phyloP scores from a whole-genome alignment of 2,113 vertebrate species.

The Megalops atlanticus region DNA sequence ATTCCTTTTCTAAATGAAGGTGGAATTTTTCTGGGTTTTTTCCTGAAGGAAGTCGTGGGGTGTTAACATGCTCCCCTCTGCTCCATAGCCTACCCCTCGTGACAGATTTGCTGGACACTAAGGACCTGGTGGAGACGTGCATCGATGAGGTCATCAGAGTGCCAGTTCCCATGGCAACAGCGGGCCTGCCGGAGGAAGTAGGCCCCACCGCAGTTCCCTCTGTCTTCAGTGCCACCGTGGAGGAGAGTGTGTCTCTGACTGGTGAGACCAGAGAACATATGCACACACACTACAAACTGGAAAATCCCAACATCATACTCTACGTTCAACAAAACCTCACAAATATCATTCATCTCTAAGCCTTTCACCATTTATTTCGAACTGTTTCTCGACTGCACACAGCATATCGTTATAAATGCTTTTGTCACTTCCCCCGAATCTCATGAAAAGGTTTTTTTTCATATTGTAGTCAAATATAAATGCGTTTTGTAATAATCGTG shows the following conservation, averaged over 20 bases:
- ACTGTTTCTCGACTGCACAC: too few relatives aligned
- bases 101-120: slow-evolving; percentile 66
- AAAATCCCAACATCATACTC: too few relatives aligned
- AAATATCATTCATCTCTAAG: background rate
- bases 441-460: too few relatives aligned
- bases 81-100: slow-evolving; percentile 70
- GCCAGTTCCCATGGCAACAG: slow-evolving; percentile 52
- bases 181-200: slow-evolving; percentile 60
- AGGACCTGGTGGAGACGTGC: slow-evolving; percentile 78
- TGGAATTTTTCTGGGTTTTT: background rate
- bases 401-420: too few relatives aligned
- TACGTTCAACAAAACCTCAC: background rate
- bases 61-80: slow-evolving; percentile 37
- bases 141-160: slow-evolving; percentile 66
- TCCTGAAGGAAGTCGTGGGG: slow-evolving; percentile 7
- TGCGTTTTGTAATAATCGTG: too few relatives aligned
- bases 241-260: slow-evolving; percentile 58
- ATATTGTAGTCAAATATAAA: too few relatives aligned
- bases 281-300: background rate
- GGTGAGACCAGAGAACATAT: slow-evolving; percentile 66
- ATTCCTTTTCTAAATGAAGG: background rate
- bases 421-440: too few relatives aligned
- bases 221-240: slow-evolving; percentile 46
- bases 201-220: slow-evolving; percentile 44
- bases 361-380: background rate